phyloP scores from a whole-genome alignment of 1,140 invertebrate genomes.

The Drosophila ananassae region DNA sequence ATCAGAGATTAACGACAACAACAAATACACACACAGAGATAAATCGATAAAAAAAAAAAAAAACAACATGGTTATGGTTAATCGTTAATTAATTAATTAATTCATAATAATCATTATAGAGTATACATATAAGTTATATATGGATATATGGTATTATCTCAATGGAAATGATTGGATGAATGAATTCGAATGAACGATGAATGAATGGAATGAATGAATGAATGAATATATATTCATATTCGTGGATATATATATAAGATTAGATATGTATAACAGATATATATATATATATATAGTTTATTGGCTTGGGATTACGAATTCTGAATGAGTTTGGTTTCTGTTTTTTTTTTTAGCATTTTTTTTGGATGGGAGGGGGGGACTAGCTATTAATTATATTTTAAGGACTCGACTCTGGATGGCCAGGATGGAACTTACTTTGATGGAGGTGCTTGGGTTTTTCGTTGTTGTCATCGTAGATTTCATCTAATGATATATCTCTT shows the following conservation, averaged over 20 bases:
- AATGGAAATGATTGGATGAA: slow-evolving; percentile 15
- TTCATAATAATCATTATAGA: slow-evolving; percentile 21
- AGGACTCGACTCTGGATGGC: not conserved
- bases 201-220: slow-evolving; percentile 25
- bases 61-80: slow-evolving; percentile 72
- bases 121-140: slow-evolving; percentile 24
- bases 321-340: slow-evolving; percentile 44
- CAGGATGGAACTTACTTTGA: slow-evolving; percentile 78
- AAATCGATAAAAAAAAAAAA: slow-evolving; percentile 76
- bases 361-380: not conserved
- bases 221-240: slow-evolving; percentile 20
- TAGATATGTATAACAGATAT: slow-evolving; percentile 19
- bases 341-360: no score
- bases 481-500: slow-evolving; percentile 85
- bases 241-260: no score
- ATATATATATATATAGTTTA: no score
- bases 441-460: slow-evolving; percentile 83
- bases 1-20: slow-evolving; percentile 77
- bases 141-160: slow-evolving; percentile 16
- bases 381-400: not conserved
- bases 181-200: slow-evolving; percentile 14
- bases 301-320: slow-evolving; percentile 39
- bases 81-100: slow-evolving; percentile 71
- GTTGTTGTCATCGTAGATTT: slow-evolving; percentile 87
- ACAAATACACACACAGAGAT: slow-evolving; percentile 81